Base-by-base conservation (phyloP, 2,888 invertebrate species). In the Papilio elwesi region DNA sequence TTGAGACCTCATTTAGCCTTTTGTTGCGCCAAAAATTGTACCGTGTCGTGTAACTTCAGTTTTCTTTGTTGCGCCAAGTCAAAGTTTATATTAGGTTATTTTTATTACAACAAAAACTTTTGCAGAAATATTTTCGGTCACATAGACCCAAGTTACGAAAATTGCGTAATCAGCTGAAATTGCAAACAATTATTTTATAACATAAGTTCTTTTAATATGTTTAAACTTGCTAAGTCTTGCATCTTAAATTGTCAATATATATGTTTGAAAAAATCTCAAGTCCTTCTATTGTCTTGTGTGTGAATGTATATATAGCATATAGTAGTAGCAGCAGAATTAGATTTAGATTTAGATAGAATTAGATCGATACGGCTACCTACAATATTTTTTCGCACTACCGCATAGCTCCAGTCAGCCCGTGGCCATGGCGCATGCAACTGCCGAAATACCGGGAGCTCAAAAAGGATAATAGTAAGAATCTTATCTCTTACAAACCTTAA, bases 31-130 rank as follows among this genome's bases (percentile, higher is more conserved):
- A 49, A 71, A 70, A 71, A 66, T 11, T 57, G 47, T 66, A 38
- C 13, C 38, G 67, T 53, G 52, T 51, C 43, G 38, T 43, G 43
- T 52, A 68, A 67, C 59, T 53, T 67, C 51, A 52, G 49, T 67
- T 67, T 71, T 38, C 67, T 71, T 71, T 71, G 67, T 71, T 71
- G 67, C 67, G 67, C 52, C 71, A 53, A 67, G 71, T n/a, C 59
- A 47, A 71, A 71, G 67, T 71, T 71, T 71, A 71, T 71, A 71
- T 71, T 71, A 62, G 71, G 67, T 71, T 71, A 71, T 71, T 71
- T 71, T 71, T 71, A 67, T 71, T 62, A 71, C 71, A 62, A 15
- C 47, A 13, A 59, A 67, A 71, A 71, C 71, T 71, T 71, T 71
- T 71, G 59, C 52, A 52, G 51, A 52, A 62, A 52, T 26, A 67